Evolutionary conservation across 2,888 invertebrate species (phyloP), one percentile per base, ranked within the genome.

Genomic region (Cataglyphis albicans): DNA sequence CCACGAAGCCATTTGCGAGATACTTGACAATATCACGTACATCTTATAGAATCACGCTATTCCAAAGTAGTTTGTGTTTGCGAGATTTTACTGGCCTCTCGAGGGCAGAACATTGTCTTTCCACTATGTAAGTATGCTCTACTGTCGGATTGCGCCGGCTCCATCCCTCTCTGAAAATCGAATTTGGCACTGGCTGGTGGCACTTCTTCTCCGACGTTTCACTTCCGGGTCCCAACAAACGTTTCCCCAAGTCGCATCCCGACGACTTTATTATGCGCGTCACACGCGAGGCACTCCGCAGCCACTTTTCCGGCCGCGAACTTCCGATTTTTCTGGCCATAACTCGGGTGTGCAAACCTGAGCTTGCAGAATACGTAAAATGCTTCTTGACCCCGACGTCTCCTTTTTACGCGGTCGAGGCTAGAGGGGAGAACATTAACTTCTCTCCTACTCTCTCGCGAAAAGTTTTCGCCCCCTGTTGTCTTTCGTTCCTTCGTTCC

Each of bases 321-420:
- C 84, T 87, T 89, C 80, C 78, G 83, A 83, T 86, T 88, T 90
- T 88, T 87, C 85, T 63, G 52, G 67, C 61, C 82, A 82, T 80
- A 86, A 78, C 86, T 87, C 80, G 88, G 73, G 65, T 82, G 83
- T 84, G 84, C 82, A 89, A 90, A 89, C 81, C 86, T 84, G 86
- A 88, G 87, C 76, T 86, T 78, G 84, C 83, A 73, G 86, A 91
- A 91, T 88, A 90, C 86, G 72, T 84, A 86, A 88, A 80, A 48
- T 67, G 63, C 86, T 80, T 67, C 85, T 89, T 89, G 88, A 89
- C 89, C 86, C 84, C 83, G 70, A 88, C 84, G 38, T 81, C 67
- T 61, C 75, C 74, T 81, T 85, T 83, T 72, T 78, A 52, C 67
- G 59, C 74, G 64, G 48, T 81, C 63, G 78, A 52, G 44, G 68